phyloP scores from a whole-genome alignment of 2,888 invertebrate species.

The Euzophera pinguis region DNA sequence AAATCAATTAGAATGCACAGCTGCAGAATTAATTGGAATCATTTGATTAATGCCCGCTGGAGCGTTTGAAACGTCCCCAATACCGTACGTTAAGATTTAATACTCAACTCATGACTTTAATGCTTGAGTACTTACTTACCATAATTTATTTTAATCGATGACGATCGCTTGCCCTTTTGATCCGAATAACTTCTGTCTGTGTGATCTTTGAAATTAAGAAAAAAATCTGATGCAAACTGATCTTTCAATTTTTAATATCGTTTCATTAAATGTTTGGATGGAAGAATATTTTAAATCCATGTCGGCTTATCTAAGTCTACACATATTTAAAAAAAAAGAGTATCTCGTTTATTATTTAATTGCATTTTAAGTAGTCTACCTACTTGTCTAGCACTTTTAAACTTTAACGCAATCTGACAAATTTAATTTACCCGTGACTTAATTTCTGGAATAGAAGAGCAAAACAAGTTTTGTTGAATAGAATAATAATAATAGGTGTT shows the following conservation, averaged over 20 bases:
- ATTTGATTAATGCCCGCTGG: conserved; percentile 9
- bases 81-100: conserved; percentile 11
- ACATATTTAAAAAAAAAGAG: too few species aligned
- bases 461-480: not conserved
- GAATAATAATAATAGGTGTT: conserved; percentile 3
- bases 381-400: too few species aligned
- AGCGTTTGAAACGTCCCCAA: conserved; percentile 5
- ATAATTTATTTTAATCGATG: conserved; percentile 57
- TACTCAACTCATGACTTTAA: conserved; percentile 26
- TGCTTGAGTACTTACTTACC: conserved; percentile 25
- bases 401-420: too few species aligned
- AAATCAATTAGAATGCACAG: conserved; percentile 10
- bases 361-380: too few species aligned
- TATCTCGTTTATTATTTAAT: too few species aligned
- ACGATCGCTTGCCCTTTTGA: conserved; percentile 24
- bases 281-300: too few species aligned
- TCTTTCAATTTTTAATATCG: too few species aligned
- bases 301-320: too few species aligned
- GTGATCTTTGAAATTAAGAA: too few species aligned
- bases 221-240: too few species aligned
- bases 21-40: conserved; percentile 8
- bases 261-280: too few species aligned
- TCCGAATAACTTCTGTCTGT: not conserved
- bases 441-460: not conserved
- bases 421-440: not conserved